Conservation (phyloP, 2,888 invertebrate genomes). For the Eupithecia insigniata region DNA sequence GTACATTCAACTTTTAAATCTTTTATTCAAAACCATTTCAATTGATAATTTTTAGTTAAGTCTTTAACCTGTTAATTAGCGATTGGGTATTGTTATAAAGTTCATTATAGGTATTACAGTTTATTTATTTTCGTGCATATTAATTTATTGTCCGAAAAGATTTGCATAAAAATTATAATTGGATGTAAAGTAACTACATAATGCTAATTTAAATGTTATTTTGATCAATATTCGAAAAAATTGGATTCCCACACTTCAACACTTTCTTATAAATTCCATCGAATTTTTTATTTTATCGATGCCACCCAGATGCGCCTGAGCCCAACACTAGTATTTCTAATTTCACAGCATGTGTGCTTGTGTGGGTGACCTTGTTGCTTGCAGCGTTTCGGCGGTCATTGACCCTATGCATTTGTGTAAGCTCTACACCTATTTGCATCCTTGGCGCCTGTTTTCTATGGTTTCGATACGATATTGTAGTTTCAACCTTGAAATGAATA, state of each 20-base stretch:
- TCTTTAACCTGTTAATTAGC: slow-evolving; percentile 36
- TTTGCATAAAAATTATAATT: slow-evolving; percentile 12
- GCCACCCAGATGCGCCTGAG: slow-evolving; percentile 12
- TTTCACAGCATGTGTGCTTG: slow-evolving; percentile 73
- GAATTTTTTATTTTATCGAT: slow-evolving; percentile 46
- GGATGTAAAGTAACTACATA: neutral
- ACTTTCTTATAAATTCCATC: neutral
- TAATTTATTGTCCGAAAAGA: slow-evolving; percentile 1
- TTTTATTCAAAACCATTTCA: slow-evolving; percentile 44
- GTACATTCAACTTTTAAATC: slow-evolving; percentile 63
- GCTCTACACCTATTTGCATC: slow-evolving; percentile 53
- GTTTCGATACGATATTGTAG: neutral
- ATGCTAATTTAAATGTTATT: neutral
- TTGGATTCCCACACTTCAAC: neutral
- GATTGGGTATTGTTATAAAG: slow-evolving; percentile 34
- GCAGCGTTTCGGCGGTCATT: slow-evolving; percentile 81
- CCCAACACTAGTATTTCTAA: slow-evolving; percentile 79
- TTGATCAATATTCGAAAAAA: neutral
- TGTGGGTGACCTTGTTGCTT: slow-evolving; percentile 81
- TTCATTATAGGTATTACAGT: slow-evolving; percentile 14
- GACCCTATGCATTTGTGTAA: slow-evolving; percentile 71
- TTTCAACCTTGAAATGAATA: neutral
- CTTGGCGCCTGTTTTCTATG: slow-evolving; percentile 9
- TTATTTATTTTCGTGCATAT: slow-evolving; percentile 14
- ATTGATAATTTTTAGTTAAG: slow-evolving; percentile 41